Evolutionary conservation across 2,888 invertebrate genomes (phyloP).

Genomic region (Rhaphigaster nebulosa): DNA sequence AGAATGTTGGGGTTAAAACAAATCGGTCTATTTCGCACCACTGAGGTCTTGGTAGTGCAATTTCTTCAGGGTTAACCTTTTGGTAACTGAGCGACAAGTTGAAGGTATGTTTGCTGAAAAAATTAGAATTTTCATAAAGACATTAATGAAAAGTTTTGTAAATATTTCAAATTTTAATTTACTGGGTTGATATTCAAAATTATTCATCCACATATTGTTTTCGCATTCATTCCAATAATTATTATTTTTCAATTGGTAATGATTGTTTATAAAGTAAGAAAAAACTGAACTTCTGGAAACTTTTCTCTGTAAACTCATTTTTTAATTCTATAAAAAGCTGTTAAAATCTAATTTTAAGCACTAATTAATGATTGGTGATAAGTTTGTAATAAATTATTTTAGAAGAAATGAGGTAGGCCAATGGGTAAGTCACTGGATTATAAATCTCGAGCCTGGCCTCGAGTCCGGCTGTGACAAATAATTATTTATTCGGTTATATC

Average conservation of each 20-base stretch:
- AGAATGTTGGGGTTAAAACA: slow-evolving; percentile 60
- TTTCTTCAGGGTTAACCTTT: slow-evolving; percentile 2
- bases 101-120: slow-evolving; percentile 53
- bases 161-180: not conserved
- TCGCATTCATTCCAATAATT: not conserved
- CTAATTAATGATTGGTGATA: no score
- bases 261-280: not conserved
- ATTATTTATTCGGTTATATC: no score
- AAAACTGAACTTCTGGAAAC: no score
- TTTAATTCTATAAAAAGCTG: no score
- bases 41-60: slow-evolving; percentile 22
- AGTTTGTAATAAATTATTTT: no score
- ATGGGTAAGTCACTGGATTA: no score
- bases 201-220: not conserved
- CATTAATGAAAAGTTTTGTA: not conserved
- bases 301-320: no score
- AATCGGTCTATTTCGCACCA: slow-evolving; percentile 60
- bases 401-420: no score
- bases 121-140: not conserved
- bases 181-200: not conserved
- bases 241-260: not conserved
- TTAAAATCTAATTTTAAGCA: no score
- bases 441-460: no score
- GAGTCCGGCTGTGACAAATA: no score
- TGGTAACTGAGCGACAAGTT: slow-evolving; percentile 55